Evolutionary conservation across 2,113 vertebrate genomes (phyloP).

Genomic region (Crotalus viridis): DNA sequence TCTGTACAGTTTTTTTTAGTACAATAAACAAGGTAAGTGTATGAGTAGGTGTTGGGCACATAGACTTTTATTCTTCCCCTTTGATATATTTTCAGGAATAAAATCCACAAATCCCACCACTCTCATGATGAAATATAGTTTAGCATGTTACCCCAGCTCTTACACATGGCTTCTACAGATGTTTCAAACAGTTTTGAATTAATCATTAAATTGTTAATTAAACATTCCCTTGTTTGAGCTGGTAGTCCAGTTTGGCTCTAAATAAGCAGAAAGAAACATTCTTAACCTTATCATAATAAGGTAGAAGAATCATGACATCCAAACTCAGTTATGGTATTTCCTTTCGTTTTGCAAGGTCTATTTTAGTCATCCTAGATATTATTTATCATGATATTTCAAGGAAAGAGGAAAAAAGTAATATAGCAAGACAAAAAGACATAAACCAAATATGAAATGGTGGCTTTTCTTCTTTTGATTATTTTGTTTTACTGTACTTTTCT

Average conservation of each 20-base stretch:
- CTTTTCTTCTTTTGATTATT: neutral
- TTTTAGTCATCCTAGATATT: neutral
- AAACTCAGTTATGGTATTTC: neutral
- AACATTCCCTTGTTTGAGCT: neutral
- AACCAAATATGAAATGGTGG: neutral
- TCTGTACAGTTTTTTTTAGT: neutral
- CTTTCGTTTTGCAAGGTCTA: neutral
- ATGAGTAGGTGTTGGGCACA: neutral
- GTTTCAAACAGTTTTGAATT: neutral
- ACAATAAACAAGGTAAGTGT: neutral
- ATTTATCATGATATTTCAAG: neutral
- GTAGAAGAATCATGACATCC: neutral
- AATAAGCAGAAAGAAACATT: neutral
- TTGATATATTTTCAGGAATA: neutral
- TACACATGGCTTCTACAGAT: neutral
- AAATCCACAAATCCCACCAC: neutral
- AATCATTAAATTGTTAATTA: neutral
- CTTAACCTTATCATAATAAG: neutral
- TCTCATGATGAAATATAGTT: neutral
- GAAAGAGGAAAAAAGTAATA: rapidly evolving
- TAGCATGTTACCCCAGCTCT: neutral
- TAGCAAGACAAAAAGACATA: constrained; percentile 3
- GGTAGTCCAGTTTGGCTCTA: neutral
- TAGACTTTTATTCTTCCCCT: neutral
- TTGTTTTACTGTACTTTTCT: neutral